Evolutionary conservation across 2,113 vertebrate genomes (phyloP).

Genomic region (Alosa alosa): DNA sequence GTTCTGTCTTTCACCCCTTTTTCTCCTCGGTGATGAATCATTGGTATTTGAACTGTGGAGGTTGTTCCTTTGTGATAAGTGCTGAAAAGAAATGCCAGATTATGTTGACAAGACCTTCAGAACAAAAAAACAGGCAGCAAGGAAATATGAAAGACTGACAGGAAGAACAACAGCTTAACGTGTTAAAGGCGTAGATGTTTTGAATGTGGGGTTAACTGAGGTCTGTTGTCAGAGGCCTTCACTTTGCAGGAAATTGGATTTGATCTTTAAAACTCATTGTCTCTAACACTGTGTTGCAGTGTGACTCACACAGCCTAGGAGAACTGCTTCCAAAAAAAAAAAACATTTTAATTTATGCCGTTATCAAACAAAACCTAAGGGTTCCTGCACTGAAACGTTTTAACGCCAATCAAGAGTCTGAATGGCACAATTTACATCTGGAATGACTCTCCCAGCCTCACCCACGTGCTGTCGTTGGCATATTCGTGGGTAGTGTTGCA

Average conservation of each 20-base stretch:
- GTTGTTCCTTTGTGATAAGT: neutral
- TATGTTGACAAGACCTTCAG: neutral
- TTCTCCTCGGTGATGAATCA: neutral
- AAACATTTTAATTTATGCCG: neutral
- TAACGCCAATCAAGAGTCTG: neutral
- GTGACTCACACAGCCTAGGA: neutral
- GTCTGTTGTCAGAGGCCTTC: neutral
- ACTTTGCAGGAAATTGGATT: neutral
- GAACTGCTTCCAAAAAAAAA: neutral
- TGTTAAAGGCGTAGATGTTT: neutral
- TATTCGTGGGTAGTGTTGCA: conserved; percentile 1
- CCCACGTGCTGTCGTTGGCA: neutral
- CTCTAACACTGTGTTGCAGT: neutral
- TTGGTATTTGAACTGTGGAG: neutral
- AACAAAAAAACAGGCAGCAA: neutral
- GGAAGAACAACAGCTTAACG: neutral
- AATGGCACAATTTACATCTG: conserved; percentile 29
- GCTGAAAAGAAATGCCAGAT: neutral
- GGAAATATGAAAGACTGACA: neutral
- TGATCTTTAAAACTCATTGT: neutral
- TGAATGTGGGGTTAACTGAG: neutral
- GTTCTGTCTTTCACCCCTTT: neutral
- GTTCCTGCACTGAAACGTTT: neutral
- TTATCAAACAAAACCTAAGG: conserved; percentile 8
- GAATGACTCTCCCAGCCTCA: neutral